Percentiles rank a stretch among this genome's conserved stretches.
phyloP scores from a whole-genome alignment of 2,113 vertebrate species.

The Poecile atricapillus region DNA sequence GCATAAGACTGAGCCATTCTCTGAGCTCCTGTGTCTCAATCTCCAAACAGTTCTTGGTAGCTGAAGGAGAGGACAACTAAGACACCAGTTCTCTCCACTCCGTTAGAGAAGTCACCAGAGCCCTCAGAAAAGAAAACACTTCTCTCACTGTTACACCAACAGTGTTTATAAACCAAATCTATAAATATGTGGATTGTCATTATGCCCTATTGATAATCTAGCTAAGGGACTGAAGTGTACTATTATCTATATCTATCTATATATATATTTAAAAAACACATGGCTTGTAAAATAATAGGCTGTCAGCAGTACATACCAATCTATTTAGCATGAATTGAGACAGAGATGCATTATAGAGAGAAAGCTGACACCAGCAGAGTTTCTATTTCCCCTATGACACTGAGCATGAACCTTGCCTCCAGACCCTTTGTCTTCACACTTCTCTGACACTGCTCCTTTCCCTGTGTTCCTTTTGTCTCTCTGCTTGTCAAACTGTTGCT shows the following conservation, averaged over 20 bases:
- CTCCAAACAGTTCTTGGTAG: not conserved
- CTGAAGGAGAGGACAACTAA: not conserved
- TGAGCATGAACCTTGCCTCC: slow-evolving; percentile 31
- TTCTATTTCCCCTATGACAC: slow-evolving; percentile 44
- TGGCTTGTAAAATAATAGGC: not conserved
- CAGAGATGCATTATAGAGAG: slow-evolving; percentile 40
- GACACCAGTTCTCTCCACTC: not conserved
- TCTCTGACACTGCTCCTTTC: slow-evolving; percentile 45
- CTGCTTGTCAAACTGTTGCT: slow-evolving; percentile 19
- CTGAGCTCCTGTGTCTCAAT: not conserved
- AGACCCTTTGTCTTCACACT: slow-evolving; percentile 60
- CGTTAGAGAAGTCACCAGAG: not conserved
- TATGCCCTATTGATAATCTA: not conserved
- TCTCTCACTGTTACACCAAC: not conserved
- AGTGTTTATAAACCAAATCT: not conserved
- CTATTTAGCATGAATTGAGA: slow-evolving; percentile 42
- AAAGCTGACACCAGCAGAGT: slow-evolving; percentile 28
- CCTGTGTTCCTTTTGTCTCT: slow-evolving; percentile 22
- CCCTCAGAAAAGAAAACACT: not conserved
- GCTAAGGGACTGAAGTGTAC: not conserved
- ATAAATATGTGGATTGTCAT: not conserved
- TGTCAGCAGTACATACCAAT: slow-evolving; percentile 44
- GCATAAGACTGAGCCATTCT: not conserved
- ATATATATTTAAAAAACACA: not conserved
- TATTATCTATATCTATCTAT: not conserved